Evolutionary conservation across 2,888 invertebrate species (phyloP).

Genomic region (Capitulum mitella): DNA sequence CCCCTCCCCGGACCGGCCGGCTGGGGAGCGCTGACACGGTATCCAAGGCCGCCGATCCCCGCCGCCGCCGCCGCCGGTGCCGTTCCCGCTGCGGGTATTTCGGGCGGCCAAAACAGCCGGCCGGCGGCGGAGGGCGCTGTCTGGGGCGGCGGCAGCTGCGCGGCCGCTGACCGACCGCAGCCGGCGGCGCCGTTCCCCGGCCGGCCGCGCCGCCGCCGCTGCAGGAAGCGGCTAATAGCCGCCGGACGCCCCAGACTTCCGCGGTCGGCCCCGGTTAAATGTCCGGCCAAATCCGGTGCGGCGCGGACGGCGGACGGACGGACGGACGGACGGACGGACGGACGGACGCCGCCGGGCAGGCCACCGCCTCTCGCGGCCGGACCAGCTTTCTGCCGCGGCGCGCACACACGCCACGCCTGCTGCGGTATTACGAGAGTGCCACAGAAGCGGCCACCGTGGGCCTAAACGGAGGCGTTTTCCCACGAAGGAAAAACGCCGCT

Average conservation of each 20-base stretch:
- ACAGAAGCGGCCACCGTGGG: no score
- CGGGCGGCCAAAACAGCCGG: not conserved
- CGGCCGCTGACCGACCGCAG: not conserved
- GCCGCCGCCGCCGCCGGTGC: no score
- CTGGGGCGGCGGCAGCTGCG: constrained; percentile 8
- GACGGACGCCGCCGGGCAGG: not conserved
- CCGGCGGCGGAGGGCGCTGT: not conserved
- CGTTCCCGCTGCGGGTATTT: not conserved
- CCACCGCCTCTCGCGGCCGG: no score
- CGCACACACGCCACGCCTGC: no score
- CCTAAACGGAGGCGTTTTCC: no score
- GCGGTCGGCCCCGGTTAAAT: not conserved
- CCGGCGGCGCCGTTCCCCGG: not conserved
- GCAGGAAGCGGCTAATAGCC: constrained; percentile 1
- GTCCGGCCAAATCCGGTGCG: not conserved
- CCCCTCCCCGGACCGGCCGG: no score
- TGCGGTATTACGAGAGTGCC: no score
- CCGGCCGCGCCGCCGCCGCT: not conserved
- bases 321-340: not conserved
- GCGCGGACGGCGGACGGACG: not conserved
- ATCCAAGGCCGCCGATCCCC: no score
- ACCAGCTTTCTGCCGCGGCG: no score
- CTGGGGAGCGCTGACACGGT: no score
- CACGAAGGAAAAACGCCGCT: no score
- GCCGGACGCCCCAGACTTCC: not conserved